Conservation (phyloP, 2,888 invertebrate species). For the Leucania comma region DNA sequence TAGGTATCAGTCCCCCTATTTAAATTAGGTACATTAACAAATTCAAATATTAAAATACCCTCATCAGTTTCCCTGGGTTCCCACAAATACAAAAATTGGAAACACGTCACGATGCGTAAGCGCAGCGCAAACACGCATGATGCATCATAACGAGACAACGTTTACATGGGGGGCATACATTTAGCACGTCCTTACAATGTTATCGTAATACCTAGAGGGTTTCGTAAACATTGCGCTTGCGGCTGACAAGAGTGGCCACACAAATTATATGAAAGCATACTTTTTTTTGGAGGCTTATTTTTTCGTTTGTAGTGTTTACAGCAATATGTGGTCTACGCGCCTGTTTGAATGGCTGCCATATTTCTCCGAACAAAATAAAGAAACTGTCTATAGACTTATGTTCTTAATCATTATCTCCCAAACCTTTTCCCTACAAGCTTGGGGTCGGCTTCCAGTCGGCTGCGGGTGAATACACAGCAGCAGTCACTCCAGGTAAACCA, state of each 20-base stretch:
- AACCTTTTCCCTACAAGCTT: too few relatives aligned
- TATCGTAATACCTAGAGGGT: constrained; percentile 64
- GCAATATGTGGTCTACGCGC: constrained; percentile 37
- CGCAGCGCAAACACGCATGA: constrained; percentile 58
- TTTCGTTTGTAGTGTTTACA: constrained; percentile 19
- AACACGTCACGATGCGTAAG: constrained; percentile 60
- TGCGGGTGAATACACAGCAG: too few relatives aligned
- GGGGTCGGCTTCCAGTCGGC: too few relatives aligned
- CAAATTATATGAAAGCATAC: constrained; percentile 51
- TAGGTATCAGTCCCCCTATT: neutral
- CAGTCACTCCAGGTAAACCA: too few relatives aligned
- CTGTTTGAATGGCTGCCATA: constrained; percentile 23
- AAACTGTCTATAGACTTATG: neutral
- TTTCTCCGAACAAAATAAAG: constrained; percentile 7
- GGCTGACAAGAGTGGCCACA: constrained; percentile 52
- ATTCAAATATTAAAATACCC: constrained; percentile 5
- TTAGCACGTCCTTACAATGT: constrained; percentile 71
- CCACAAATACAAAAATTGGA: constrained; percentile 56
- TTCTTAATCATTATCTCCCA: neutral
- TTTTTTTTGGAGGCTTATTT: constrained; percentile 34
- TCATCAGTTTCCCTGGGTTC: constrained; percentile 34
- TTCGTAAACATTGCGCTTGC: constrained; percentile 63
- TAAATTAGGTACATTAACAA: neutral
- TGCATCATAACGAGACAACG: constrained; percentile 62
- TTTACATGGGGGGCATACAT: constrained; percentile 63